Conservation (phyloP, 2,113 vertebrate species). For the Oreotrochilus melanogaster region DNA sequence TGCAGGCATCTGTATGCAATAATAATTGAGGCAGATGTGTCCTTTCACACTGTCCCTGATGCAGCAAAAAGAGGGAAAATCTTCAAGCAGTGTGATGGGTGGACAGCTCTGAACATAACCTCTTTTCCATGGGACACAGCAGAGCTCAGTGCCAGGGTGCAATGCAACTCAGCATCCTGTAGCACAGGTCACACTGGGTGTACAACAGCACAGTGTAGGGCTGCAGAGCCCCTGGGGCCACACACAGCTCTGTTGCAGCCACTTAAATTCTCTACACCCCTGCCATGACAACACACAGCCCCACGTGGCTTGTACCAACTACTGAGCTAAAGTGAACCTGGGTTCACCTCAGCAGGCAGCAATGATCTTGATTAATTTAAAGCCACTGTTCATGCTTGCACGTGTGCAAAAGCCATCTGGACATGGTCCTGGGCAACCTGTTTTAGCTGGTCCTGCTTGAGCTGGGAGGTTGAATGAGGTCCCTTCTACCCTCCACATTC, state of each 20-base stretch:
- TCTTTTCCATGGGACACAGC: not conserved
- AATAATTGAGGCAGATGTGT: fast-evolving
- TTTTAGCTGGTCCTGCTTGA: not conserved
- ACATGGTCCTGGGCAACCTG: not conserved
- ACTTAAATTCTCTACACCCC: not conserved
- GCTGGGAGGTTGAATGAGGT: not conserved
- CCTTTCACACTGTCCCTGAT: not conserved
- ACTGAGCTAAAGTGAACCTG: too few relatives aligned
- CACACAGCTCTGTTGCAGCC: fast-evolving
- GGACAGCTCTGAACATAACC: not conserved
- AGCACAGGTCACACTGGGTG: fast-evolving
- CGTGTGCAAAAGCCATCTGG: not conserved
- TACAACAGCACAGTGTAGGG: fast-evolving
- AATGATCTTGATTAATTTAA: not conserved
- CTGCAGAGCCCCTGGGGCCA: fast-evolving
- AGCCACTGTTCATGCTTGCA: not conserved
- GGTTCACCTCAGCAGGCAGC: not conserved
- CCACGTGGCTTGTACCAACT: not conserved
- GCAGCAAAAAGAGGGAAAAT: not conserved
- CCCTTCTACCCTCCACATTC: not conserved
- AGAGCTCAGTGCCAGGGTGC: not conserved
- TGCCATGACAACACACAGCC: fast-evolving
- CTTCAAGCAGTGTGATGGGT: too few relatives aligned
- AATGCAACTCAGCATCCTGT: fast-evolving
- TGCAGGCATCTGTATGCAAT: fast-evolving